Evolutionary conservation across 2,888 invertebrate genomes (phyloP), one percentile per base, ranked within the genome.

Genomic region (Cephus pygmeus): DNA sequence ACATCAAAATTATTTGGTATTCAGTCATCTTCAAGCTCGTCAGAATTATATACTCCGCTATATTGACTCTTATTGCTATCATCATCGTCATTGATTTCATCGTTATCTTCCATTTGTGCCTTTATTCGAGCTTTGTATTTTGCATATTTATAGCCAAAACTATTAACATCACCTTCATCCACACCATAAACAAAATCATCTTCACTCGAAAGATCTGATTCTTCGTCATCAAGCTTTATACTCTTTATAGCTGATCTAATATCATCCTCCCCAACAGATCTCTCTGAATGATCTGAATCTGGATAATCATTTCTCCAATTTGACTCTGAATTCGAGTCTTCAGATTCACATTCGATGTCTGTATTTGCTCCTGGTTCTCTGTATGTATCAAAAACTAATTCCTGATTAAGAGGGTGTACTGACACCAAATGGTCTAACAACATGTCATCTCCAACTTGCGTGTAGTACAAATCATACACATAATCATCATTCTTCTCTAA

Each of bases 251-350:
- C 95, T 75, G 89, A 88, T 69, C 93, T 90, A 92, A 96, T 94
- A 82, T 95, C 95, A 11, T 94, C 93, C 80, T 94, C 94, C 76
- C 93, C 92, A 76, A 95, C 91, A 76, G 94, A 94, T 85, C 93
- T 90, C 56, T 92, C 90, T 79, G 93, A 94, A 23, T 93, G 92
- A 75, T 95, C 95, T 0, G 94, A 94, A 86, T 95, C 95, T 0
- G 96, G 96, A 90, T 97, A 97, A 76, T 96, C 96, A 87, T 97
- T 96, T 80, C 94, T 92, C 93, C 94, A 95, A 88, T 96, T 94
- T 84, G 95, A 94, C 90, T 97, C 96, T 81, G 95, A 95, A 92
- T 97, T 96, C 0, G 96, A 96, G 89, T 96, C 96, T 82, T 94
- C 94, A 35, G 93, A 93, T 85, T 94, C 94, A 11, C 75, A 79